phyloP scores from a whole-genome alignment of 2,888 invertebrate species.

The Euplexia lucipara region DNA sequence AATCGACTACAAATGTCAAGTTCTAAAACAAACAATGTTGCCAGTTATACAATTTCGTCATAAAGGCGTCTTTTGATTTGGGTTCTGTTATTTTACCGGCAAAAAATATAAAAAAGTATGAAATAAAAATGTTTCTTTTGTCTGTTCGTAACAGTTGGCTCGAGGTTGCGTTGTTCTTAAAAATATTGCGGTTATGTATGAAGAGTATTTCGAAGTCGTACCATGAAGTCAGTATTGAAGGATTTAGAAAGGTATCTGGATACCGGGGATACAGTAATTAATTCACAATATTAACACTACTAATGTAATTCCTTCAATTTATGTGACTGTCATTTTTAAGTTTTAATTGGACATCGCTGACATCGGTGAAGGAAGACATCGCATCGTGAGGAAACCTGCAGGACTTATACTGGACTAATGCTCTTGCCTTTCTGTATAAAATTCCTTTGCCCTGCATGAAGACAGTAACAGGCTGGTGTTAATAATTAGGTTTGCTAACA shows the following conservation, averaged over 20 bases:
- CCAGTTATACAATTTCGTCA: slow-evolving; percentile 68
- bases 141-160: slow-evolving; percentile 70
- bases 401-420: too few species aligned
- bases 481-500: too few species aligned
- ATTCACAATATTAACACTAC: too few species aligned
- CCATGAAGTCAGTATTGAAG: neutral
- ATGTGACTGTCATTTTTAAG: too few species aligned
- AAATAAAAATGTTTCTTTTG: slow-evolving; percentile 59
- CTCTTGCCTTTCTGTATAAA: too few species aligned
- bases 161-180: slow-evolving; percentile 36
- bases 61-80: slow-evolving; percentile 80
- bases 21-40: slow-evolving; percentile 50
- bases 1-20: slow-evolving; percentile 38
- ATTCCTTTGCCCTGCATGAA: too few species aligned
- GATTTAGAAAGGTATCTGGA: neutral
- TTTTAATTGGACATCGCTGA: too few species aligned
- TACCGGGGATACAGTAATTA: too few species aligned
- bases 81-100: slow-evolving; percentile 77
- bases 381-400: too few species aligned
- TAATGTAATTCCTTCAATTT: too few species aligned
- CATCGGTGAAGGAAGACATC: too few species aligned
- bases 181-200: slow-evolving; percentile 24
- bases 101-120: slow-evolving; percentile 62
- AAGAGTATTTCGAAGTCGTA: slow-evolving; percentile 16
- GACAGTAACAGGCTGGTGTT: too few species aligned